A percentile compares a stretch with the other conserved stretches of the same genome.
Conservation (phyloP, 2,797 vertebrate genomes). For the Phalloptychus januarius region DNA sequence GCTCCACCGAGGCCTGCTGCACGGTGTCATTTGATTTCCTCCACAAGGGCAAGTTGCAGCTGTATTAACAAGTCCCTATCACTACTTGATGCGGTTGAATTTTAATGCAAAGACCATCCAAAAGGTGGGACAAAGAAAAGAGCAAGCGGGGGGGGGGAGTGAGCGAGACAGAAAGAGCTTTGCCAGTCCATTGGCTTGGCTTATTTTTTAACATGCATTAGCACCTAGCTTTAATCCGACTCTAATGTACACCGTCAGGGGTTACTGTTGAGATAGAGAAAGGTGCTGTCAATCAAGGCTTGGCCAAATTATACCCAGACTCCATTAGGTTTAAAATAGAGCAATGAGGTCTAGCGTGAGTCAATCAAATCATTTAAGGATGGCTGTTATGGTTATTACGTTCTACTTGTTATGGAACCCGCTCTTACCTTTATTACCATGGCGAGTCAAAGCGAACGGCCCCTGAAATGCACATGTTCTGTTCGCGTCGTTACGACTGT, state of each 20-base stretch:
- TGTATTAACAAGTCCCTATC: constrained; percentile 76
- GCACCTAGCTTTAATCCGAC: constrained; percentile 86
- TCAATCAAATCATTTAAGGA: constrained; percentile 83
- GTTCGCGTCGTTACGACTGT: constrained; percentile 27
- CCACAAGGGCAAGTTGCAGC: constrained; percentile 74
- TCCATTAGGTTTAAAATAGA: constrained; percentile 84
- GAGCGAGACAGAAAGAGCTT: constrained; percentile 45
- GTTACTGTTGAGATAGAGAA: constrained; percentile 85
- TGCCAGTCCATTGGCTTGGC: constrained; percentile 79
- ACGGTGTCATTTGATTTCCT: constrained; percentile 73
- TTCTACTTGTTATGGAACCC: constrained; percentile 75
- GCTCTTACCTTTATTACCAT: constrained; percentile 73
- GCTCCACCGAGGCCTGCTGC: constrained; percentile 64
- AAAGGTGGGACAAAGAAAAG: constrained; percentile 43
- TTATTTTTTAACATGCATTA: constrained; percentile 87
- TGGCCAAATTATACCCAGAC: constrained; percentile 86
- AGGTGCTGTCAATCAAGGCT: constrained; percentile 84
- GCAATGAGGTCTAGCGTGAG: constrained; percentile 79
- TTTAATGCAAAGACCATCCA: constrained; percentile 69
- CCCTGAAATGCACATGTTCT: constrained; percentile 59
- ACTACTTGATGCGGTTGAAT: constrained; percentile 67
- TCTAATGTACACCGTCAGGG: constrained; percentile 85
- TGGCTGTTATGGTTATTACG: constrained; percentile 80
- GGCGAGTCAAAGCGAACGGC: constrained; percentile 40
- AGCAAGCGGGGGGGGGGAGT: not conserved